Evolutionary conservation across 2,797 vertebrate species (phyloP), one percentile per base, ranked within the genome.

Genomic region (Lithobates pipiens): DNA sequence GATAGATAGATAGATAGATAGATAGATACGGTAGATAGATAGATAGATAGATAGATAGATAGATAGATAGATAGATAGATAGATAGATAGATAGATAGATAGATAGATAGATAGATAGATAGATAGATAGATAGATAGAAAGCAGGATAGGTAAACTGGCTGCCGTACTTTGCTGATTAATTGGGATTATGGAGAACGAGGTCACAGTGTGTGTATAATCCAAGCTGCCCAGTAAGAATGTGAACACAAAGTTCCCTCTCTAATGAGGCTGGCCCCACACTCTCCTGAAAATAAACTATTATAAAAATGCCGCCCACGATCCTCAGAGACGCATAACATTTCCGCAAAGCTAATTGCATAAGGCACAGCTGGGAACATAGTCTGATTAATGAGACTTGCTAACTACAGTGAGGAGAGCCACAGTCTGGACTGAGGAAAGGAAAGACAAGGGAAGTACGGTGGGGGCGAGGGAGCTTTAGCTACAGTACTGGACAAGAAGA

Each of bases 291-390:
- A 81, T 86, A 76, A 77, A 82, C 80, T 63, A 77, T 81, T 81
- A 76, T 86, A 86, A 76, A 86, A 71, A 86, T 76, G 74, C 79
- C 80, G 79, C 80, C 85, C 80, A 82, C 85, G 80, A 77, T 82
- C 85, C 74, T 36, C 85, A 82, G 85, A 76, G 84, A 86, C 50
- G 18, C 50, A 46, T 86, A 82, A 77, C 73, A 71, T 86, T 81
- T 86, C 85, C 79, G 81, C 85, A 86, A 70, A 86, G 85, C 68
- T 86, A 82, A 86, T 82, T 86, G 80, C 80, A 77, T 34, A 75
- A 68, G 72, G 73, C 78, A 72, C 85, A 82, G 85, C 79, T 77
- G 85, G 74, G 85, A 82, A 71, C 83, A 23, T 34, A 72, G 68
- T 70, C 79, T 77, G 79, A 82, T 82, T 86, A 86, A 86, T 86